These are phyloP conservation scores for Stenurella melanura DNA, from an alignment of 2,888 invertebrate species.

Conservation along the genomic window DNA sequence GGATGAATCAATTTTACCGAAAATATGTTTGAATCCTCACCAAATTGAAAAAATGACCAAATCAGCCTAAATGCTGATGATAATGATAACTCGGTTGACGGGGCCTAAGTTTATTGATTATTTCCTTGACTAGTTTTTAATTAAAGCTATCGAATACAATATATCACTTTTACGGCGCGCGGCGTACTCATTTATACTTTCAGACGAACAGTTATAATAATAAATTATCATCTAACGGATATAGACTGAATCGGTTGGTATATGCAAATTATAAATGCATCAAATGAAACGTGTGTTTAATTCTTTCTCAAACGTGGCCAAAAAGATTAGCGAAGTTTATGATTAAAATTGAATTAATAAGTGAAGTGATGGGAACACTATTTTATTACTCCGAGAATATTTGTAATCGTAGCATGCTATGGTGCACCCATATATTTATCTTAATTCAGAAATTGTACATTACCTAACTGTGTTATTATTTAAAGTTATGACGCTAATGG, in stretches of 20 bases:
- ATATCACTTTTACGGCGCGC: not conserved
- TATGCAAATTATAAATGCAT: slow-evolving; percentile 35
- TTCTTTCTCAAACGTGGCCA: slow-evolving; percentile 4
- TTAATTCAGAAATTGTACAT: not conserved
- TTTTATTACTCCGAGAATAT: not conserved
- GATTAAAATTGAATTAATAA: slow-evolving; percentile 29
- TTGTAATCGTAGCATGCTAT: not conserved
- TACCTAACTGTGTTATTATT: not conserved
- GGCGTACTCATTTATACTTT: not conserved
- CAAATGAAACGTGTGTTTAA: slow-evolving; percentile 7
- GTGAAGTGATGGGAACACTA: slow-evolving; percentile 18
- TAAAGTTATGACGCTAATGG: not conserved
- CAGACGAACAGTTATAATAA: slow-evolving; percentile 1
- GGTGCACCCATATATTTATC: not conserved
- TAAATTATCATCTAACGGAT: slow-evolving; percentile 23
- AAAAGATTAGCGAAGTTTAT: slow-evolving; percentile 21
- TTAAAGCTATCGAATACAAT: not conserved
- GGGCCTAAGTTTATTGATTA: not conserved
- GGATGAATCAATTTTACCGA: too few relatives aligned
- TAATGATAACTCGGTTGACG: too few relatives aligned
- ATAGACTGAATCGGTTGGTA: not conserved
- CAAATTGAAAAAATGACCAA: too few relatives aligned
- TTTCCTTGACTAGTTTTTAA: not conserved
- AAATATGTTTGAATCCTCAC: too few relatives aligned
- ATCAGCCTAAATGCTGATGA: too few relatives aligned